Conservation (phyloP, 2,888 invertebrate genomes). For the Catonia carolina region DNA sequence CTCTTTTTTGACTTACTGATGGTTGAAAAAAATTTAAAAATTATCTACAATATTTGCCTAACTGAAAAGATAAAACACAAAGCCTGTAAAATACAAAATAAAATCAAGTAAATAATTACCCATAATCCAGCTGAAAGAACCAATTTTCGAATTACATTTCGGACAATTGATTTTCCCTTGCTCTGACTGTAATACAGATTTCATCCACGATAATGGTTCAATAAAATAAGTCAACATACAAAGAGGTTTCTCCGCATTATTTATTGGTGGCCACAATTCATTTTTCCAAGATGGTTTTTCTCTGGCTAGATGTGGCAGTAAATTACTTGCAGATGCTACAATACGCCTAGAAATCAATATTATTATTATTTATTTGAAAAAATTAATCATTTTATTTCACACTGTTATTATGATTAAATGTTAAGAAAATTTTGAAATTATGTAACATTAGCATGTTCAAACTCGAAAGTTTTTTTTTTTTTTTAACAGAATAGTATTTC, state of each 20-base stretch:
- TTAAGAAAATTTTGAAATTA: constrained; percentile 8
- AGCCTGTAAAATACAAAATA: too few relatives aligned
- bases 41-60: too few relatives aligned
- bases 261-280: constrained; percentile 36
- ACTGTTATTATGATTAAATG: not conserved
- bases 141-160: constrained; percentile 76
- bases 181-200: constrained; percentile 56
- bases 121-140: constrained; percentile 87
- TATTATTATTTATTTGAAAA: not conserved
- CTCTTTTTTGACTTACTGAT: too few relatives aligned
- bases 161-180: constrained; percentile 83
- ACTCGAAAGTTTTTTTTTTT: too few relatives aligned
- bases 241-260: constrained; percentile 34
- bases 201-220: constrained; percentile 89
- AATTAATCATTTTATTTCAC: not conserved
- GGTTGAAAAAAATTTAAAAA: too few relatives aligned
- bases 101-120: constrained; percentile 52
- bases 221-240: constrained; percentile 77
- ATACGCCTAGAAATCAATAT: constrained; percentile 51
- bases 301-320: constrained; percentile 62
- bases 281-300: constrained; percentile 48
- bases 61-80: too few relatives aligned
- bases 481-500: too few relatives aligned
- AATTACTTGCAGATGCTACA: constrained; percentile 72
- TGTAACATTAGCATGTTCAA: too few relatives aligned